phyloP scores from a whole-genome alignment of 2,797 vertebrate genomes.

The Arctocebus calabarensis region DNA sequence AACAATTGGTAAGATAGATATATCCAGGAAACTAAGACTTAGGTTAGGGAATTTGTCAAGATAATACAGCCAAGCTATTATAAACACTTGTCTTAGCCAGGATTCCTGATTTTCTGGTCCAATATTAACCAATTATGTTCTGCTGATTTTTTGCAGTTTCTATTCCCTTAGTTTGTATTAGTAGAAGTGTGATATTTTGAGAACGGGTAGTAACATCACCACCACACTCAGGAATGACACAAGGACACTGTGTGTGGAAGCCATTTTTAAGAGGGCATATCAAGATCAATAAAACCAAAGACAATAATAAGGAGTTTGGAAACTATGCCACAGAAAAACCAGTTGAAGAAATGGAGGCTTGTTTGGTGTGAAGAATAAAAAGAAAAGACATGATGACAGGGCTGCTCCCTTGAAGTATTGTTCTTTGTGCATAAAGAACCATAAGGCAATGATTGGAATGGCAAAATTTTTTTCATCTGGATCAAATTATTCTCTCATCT shows the following conservation, averaged over 20 bases:
- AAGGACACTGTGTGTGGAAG: not conserved
- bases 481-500: not conserved
- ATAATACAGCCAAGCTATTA: not conserved
- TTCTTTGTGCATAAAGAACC: not conserved
- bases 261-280: not conserved
- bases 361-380: not conserved
- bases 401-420: not conserved
- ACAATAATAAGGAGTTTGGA: not conserved
- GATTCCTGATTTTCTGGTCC: not conserved
- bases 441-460: not conserved
- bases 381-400: not conserved
- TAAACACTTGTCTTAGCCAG: not conserved
- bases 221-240: not conserved
- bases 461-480: not conserved
- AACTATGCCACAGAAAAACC: not conserved
- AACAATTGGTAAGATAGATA: not conserved
- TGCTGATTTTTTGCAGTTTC: not conserved
- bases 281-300: not conserved
- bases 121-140: not conserved
- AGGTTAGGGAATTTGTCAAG: not conserved
- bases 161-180: not conserved
- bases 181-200: not conserved
- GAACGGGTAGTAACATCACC: not conserved
- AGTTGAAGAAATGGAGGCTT: not conserved
- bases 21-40: not conserved